Conservation (phyloP, 1,140 invertebrate genomes). For the Microplitis demolitor region DNA sequence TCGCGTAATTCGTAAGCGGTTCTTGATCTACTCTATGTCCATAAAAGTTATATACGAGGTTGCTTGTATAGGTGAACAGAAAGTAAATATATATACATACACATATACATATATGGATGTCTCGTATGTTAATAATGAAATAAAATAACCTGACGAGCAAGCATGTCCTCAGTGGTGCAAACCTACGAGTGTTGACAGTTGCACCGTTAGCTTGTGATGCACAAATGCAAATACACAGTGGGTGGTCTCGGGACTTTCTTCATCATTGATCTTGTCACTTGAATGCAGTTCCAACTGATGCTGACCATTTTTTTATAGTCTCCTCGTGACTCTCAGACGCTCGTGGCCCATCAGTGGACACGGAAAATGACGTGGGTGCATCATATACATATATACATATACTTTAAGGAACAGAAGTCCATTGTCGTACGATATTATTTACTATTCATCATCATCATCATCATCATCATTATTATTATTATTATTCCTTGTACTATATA, state of each 20-base stretch:
- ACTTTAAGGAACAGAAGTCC: not conserved
- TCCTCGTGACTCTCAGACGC: not conserved
- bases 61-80: too few species aligned
- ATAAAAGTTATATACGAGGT: not conserved
- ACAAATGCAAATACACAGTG: constrained; percentile 5
- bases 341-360: not conserved
- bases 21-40: constrained; percentile 40
- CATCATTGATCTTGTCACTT: constrained; percentile 8
- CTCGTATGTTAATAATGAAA: not conserved
- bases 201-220: not conserved
- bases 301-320: not conserved
- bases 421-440: not conserved
- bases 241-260: constrained; percentile 9
- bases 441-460: too few species aligned
- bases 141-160: not conserved
- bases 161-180: not conserved
- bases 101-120: constrained; percentile 1
- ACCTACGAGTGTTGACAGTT: constrained; percentile 14
- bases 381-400: not conserved
- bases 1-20: constrained; percentile 61
- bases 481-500: too few species aligned
- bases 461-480: too few species aligned
- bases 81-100: not conserved
- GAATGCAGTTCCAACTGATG: not conserved
- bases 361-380: constrained; percentile 1